phyloP scores from a whole-genome alignment of 37 sponge, comb jelly and placozoan genomes.

The Beroe forskalii region DNA sequence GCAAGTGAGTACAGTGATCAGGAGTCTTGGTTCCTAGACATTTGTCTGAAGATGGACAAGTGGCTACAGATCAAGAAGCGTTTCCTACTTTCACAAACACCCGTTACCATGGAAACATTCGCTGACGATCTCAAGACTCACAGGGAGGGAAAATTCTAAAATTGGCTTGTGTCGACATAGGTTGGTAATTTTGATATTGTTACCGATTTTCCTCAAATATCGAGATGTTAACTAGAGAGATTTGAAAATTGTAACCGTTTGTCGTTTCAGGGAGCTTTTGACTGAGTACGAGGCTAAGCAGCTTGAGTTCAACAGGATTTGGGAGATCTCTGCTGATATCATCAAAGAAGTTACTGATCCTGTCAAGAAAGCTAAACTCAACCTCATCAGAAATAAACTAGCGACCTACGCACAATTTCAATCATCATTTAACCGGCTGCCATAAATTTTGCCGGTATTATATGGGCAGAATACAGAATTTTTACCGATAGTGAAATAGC shows the following conservation, averaged over 20 bases:
- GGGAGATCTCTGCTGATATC: slow-evolving; percentile 48
- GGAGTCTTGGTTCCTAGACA: slow-evolving; percentile 60
- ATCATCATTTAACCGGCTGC: no score
- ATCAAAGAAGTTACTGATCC: slow-evolving; percentile 53
- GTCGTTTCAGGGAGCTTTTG: slow-evolving; percentile 37
- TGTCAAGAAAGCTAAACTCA: slow-evolving; percentile 50
- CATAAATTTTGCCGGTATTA: no score
- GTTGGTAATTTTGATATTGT: not conserved
- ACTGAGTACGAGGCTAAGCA: slow-evolving; percentile 64
- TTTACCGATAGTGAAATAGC: no score
- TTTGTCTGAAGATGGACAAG: slow-evolving; percentile 65
- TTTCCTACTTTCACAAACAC: slow-evolving; percentile 10
- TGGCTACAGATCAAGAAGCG: slow-evolving; percentile 65
- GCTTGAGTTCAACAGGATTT: slow-evolving; percentile 63
- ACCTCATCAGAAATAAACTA: slow-evolving; percentile 61
- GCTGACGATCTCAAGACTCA: slow-evolving; percentile 56
- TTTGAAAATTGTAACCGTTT: no score
- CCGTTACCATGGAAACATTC: slow-evolving; percentile 51
- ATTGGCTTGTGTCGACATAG: not conserved
- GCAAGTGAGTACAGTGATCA: slow-evolving; percentile 58
- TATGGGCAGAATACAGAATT: no score
- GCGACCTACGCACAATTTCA: no score
- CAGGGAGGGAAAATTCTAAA: not conserved
- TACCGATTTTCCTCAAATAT: no score
- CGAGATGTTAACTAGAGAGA: no score